Base-by-base conservation (phyloP, 2,888 invertebrate genomes). In the Griposia aprilina region DNA sequence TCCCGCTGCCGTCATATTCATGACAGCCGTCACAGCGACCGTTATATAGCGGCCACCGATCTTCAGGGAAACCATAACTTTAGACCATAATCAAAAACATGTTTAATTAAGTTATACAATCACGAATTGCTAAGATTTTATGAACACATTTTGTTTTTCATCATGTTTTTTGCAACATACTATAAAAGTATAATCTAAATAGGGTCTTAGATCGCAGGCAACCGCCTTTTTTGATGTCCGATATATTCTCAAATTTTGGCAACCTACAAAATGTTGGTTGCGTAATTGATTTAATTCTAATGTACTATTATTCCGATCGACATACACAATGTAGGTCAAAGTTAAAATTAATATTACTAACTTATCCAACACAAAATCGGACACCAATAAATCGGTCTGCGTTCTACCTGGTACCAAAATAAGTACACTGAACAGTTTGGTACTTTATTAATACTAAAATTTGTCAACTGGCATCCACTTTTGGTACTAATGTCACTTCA, bases 361-460 rank as follows among this genome's bases (percentile, higher is more conserved):
- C 41, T 67, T 67, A 67, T 65, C 63, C 72, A 52, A 57, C n/a
- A 50, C 2, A n/a, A 60, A 52, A 63, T 83, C 59, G 62, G 69
- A 52, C 26, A 26, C 59, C 67, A 2, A 62, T 1, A 45, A 17
- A n/a, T 70, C 65, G 48, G 52, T 52, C 57, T 17, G 45, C 72
- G 20, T 41, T 55, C 69, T 68, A 59, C 41, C 48, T 1, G 26
- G 50, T 45, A 67, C 59, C 48, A 45, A 15, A 60, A 48, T 45
- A 50, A 48, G 67, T 75, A 81, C 76, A 65, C 11, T 62, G 30
- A 62, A 57, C 26, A 26, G 26, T 26, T 67, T 55, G 36, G 71
- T 85, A 81, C 74, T 74, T 80, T 78, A 72, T 80, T 41, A 87
- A 81, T 67, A 80, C 81, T 79, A 85, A 74, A 87, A 77, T 89